phyloP scores from a whole-genome alignment of 2,888 invertebrate genomes.

The Coecobrya sp. region DNA sequence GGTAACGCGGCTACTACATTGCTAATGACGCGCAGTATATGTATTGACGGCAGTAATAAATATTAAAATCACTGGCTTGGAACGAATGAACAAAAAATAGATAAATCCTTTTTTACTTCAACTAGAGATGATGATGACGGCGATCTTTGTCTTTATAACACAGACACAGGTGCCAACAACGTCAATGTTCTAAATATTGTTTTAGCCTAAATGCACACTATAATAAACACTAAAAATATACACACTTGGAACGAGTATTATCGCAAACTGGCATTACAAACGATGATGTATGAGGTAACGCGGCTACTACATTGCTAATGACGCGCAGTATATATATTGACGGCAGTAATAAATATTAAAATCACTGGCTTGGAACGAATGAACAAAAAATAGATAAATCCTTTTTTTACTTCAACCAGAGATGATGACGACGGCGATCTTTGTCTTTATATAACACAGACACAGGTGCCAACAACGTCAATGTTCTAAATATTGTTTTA shows the following conservation, averaged over 20 bases:
- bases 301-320: neutral
- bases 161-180: neutral
- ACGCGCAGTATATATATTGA: neutral
- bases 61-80: conserved; percentile 68
- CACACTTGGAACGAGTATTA: neutral
- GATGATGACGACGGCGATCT: neutral
- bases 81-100: conserved; percentile 56
- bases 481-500: neutral
- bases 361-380: conserved; percentile 67
- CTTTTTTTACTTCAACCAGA: neutral
- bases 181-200: neutral
- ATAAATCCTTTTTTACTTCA: conserved; percentile 30
- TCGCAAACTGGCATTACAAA: neutral
- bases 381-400: conserved; percentile 51
- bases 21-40: neutral
- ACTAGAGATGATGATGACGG: neutral
- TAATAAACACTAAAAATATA: too few relatives aligned
- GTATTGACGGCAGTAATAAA: conserved; percentile 53
- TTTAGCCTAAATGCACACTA: neutral
- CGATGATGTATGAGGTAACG: neutral
- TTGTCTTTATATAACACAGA: conserved; percentile 1
- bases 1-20: neutral
- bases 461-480: neutral
- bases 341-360: conserved; percentile 68
- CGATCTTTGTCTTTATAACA: neutral